A percentile compares a stretch with the other conserved stretches of the same genome.
phyloP scores from a whole-genome alignment of 2,888 invertebrate species.

The Tethea ocularis region DNA sequence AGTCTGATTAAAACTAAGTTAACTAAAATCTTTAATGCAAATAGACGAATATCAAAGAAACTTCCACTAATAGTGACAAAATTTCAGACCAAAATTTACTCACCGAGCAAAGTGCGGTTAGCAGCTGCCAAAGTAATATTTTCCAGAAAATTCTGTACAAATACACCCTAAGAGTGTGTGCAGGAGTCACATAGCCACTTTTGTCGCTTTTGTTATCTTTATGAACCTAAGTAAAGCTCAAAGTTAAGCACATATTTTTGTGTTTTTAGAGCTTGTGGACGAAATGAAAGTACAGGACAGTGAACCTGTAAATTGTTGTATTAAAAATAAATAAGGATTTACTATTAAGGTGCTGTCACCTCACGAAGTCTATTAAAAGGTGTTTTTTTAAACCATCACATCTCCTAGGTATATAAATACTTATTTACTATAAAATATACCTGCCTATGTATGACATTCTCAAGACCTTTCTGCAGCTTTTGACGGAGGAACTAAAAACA shows the following conservation, averaged over 20 bases:
- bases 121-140: constrained; percentile 34
- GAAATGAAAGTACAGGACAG: background rate
- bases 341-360: too few relatives aligned
- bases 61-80: background rate
- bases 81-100: constrained; percentile 1
- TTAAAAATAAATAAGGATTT: background rate
- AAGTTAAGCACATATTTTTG: constrained; percentile 2
- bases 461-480: too few relatives aligned
- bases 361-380: too few relatives aligned
- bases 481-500: too few relatives aligned
- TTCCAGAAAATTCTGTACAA: constrained; percentile 27
- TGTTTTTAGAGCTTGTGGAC: constrained; percentile 2
- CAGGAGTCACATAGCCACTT: background rate
- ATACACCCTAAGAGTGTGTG: constrained; percentile 26
- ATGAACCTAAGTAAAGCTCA: constrained; percentile 8
- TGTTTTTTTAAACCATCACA: too few relatives aligned
- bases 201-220: constrained; percentile 8
- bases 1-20: background rate
- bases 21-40: background rate
- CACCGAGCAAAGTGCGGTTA: constrained; percentile 20
- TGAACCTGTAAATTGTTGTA: background rate
- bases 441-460: too few relatives aligned
- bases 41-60: background rate
- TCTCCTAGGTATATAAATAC: too few relatives aligned
- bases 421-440: too few relatives aligned